These are phyloP conservation scores for Leucopsar rothschildi DNA, from an alignment of 2,113 vertebrate genomes.

Conservation along the genomic window DNA sequence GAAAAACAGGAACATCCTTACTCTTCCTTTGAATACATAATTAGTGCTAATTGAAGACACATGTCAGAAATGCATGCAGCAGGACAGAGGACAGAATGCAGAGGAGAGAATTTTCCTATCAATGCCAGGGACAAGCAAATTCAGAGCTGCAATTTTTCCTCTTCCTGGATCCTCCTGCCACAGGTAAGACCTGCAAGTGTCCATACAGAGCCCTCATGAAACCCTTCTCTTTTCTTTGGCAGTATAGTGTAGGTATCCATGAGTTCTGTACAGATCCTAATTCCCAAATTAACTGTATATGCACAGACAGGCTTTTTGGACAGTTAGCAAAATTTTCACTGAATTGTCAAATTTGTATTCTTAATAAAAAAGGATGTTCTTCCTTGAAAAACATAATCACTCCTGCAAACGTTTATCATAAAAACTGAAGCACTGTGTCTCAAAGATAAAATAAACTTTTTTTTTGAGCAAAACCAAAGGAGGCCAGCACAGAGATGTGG, in stretches of 20 bases:
- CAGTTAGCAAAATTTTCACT: not conserved
- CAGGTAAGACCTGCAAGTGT: not conserved
- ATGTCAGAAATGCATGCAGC: not conserved
- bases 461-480: not conserved
- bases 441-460: not conserved
- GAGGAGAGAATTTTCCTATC: not conserved
- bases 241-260: too few species aligned
- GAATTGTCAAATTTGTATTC: not conserved
- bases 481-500: not conserved
- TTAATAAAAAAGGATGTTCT: not conserved
- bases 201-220: not conserved
- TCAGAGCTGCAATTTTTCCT: not conserved
- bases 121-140: not conserved
- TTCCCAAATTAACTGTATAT: not conserved
- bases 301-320: not conserved
- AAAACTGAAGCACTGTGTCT: not conserved
- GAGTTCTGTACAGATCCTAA: not conserved
- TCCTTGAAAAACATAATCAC: not conserved
- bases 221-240: not conserved
- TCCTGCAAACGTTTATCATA: not conserved
- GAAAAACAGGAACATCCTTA: constrained; percentile 44
- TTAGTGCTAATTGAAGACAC: constrained; percentile 41
- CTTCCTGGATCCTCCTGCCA: not conserved
- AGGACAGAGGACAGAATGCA: not conserved
- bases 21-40: constrained; percentile 45